Base-by-base conservation (phyloP, 2,797 vertebrate species). In the Anguilla pacifica region DNA sequence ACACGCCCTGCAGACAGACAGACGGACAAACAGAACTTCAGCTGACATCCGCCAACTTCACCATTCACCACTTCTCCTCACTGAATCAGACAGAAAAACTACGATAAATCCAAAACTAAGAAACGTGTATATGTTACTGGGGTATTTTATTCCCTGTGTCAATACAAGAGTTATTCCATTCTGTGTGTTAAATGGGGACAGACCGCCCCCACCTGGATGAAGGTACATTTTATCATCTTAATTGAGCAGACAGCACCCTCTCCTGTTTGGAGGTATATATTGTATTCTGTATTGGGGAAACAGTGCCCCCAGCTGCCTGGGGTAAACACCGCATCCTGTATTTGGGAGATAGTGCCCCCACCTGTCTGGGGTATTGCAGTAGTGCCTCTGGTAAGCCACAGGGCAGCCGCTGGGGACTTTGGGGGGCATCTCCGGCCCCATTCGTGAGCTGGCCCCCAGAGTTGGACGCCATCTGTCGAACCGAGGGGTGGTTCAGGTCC, bases 401-500 rank as follows among this genome's bases (percentile, higher is more conserved):
- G 84, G 96, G 93, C 97, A 92, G 1, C 95, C 92, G 4, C 96
- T 96, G 84, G 96, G 93, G 86, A 95, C 91, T 94, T 3, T 91
- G 59, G 57, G 91, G 91, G 43, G 86, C 6, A 0, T 98, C 97
- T 13, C 94, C 93, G 15, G 95, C 96, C 3, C 97, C 97, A 6
- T 98, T 98, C 91, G 97, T 93, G 91, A 96, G 94, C 74, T 96
- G 95, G 0, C 94, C 94, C 85, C 92, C 93, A 5, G 92, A 86
- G 86, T 13, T 92, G 81, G 95, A 87, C 89, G 99, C 89, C 98
- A 99, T 97, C 83, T 96, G 96, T 87, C 97, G 95, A 72, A 99
- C 98, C 0, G 98, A 98, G 19, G 95, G 91, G 0, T 99, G 98
- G 91, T 99, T 99, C 88, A 99, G 94, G 92, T 99, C 98, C 86